Evolutionary conservation across 2,113 vertebrate species (phyloP), one percentile per base, ranked within the genome.

Genomic region (Saccopteryx leptura): DNA sequence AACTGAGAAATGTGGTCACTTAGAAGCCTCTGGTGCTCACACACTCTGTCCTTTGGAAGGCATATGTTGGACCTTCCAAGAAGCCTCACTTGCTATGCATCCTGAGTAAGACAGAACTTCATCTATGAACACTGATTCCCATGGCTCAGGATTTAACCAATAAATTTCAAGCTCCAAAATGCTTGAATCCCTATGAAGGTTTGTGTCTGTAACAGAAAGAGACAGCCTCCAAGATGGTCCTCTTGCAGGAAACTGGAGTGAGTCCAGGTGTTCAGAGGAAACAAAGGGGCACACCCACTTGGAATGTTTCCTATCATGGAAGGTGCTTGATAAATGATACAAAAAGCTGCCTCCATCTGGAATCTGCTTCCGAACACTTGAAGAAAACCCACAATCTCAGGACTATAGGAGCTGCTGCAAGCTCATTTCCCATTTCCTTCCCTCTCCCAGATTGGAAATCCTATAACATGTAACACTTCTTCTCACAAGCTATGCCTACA

Each of bases 181-280:
- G 39, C 15, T 66, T 87, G 7, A 92, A 11, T 66, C 17, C 50
- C 31, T 74, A 56, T 52, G 75, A 54, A 74, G 81, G 50, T 75
- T 74, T 95, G 17, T 31, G 46, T 74, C 74, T 74, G 33, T 65
- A 91, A 50, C 50, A 88, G 65, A 63, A 74, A 95, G 65, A 31
- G 31, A 74, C 19, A 65, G 26, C 33, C 31, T 28, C 78, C 33
- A 78, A 76, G 24, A 71, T 48, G 65, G 88, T 56, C 74, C 26
- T 72, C 54, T 79, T 56, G 12, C 19, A 54, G 3, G 13, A 84
- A 46, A 78, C 46, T 80, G 56, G 82, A 86, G 33, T 75, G 21
- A 56, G 48, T 91, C 33, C 65, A 80, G 33, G 33, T 63, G 21
- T 46, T 65, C 8, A n/a, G 28, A 71, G 48, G 65, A 78, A 79